Percentiles rank a stretch among this genome's conserved stretches.
These are phyloP conservation scores for Ophioninae sp. DNA, from an alignment of 2,888 invertebrate species.

Conservation along the genomic window DNA sequence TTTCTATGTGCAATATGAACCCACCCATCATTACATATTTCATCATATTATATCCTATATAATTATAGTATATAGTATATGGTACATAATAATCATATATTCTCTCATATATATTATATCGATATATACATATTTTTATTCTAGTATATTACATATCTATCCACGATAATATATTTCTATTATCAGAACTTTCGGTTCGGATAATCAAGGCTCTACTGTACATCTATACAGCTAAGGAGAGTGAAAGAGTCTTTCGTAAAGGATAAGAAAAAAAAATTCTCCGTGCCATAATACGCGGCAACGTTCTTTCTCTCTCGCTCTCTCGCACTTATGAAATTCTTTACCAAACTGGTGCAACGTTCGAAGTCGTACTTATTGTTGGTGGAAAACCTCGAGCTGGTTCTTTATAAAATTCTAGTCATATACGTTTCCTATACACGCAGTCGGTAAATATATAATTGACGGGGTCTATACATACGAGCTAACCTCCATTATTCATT, in stretches of 20 bases:
- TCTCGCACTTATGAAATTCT: conserved; percentile 42
- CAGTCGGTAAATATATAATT: conserved; percentile 45
- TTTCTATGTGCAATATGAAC: too few species aligned
- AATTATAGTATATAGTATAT: too few species aligned
- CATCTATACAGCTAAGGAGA: conserved; percentile 24
- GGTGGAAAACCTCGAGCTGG: conserved; percentile 44
- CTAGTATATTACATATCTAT: too few species aligned
- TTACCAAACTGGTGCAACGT: conserved; percentile 41
- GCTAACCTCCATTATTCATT: conserved; percentile 61
- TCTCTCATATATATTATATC: too few species aligned
- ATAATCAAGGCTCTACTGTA: too few species aligned
- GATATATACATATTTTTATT: too few species aligned
- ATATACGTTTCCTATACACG: conserved; percentile 23
- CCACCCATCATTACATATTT: too few species aligned
- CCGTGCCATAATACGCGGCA: conserved; percentile 34
- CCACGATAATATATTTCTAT: too few species aligned
- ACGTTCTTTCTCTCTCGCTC: too few species aligned
- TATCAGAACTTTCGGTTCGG: too few species aligned
- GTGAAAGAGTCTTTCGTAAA: conserved; percentile 42
- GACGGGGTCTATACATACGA: conserved; percentile 22
- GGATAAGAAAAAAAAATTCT: conserved; percentile 25
- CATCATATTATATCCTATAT: too few species aligned
- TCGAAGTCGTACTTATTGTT: conserved; percentile 45
- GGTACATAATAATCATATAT: too few species aligned
- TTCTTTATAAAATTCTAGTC: conserved; percentile 19